These are phyloP conservation scores for Acipenser oxyrinchus DNA, from an alignment of 2,797 vertebrate genomes.

Conservation along the genomic window DNA sequence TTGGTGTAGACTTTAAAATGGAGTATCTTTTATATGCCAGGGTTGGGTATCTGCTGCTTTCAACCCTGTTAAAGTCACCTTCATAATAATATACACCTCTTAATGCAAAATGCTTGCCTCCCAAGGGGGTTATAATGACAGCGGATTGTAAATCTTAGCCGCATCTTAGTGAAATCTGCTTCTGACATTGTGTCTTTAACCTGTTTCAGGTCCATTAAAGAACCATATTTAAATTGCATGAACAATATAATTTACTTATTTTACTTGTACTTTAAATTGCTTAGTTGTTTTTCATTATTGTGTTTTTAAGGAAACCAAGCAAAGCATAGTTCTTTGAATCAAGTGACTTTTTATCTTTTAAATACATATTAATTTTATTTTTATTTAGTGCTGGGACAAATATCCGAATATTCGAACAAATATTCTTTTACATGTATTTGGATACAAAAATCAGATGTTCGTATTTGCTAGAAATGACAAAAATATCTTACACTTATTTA, in stretches of 20 bases:
- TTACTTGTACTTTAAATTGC: no score
- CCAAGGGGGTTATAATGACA: conserved; percentile 49
- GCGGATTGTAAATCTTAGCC: conserved; percentile 58
- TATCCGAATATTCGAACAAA: no score
- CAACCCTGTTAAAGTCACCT: conserved; percentile 76
- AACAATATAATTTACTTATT: conserved; percentile 32
- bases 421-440: no score
- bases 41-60: conserved; percentile 44
- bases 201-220: conserved; percentile 34
- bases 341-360: no score
- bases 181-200: conserved; percentile 41
- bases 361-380: no score
- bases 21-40: conserved; percentile 61
- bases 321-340: no score
- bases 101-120: conserved; percentile 56
- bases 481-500: no score
- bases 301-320: no score
- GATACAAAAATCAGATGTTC: no score
- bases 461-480: no score
- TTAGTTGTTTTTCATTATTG: no score
- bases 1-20: conserved; percentile 45
- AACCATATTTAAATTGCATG: conserved; percentile 46
- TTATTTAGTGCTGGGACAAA: no score
- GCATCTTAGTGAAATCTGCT: conserved; percentile 48
- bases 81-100: conserved; percentile 60